A percentile compares a stretch with the other conserved stretches of the same genome.
These are phyloP conservation scores for Glaucopsyche alexis DNA, from an alignment of 2,888 invertebrate species.

Conservation along the genomic window DNA sequence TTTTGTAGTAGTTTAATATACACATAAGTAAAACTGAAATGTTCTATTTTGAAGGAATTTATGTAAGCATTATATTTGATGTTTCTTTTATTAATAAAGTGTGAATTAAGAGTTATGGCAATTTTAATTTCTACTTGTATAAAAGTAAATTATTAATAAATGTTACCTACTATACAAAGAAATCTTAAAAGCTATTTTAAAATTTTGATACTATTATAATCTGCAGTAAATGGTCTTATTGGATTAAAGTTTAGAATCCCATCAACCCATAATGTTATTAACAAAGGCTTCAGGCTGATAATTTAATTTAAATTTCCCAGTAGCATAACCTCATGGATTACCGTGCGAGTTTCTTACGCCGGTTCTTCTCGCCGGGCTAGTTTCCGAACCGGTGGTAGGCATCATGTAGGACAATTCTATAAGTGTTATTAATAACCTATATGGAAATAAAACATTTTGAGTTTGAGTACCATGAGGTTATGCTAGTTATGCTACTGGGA, in stretches of 20 bases:
- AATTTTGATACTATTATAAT: neutral
- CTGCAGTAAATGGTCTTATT: neutral
- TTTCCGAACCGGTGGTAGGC: too few relatives aligned
- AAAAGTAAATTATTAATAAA: too few relatives aligned
- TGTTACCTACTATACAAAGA: too few relatives aligned
- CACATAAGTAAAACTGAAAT: neutral
- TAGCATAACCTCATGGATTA: too few relatives aligned
- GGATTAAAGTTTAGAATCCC: constrained; percentile 1
- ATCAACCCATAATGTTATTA: neutral
- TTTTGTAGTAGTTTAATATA: neutral
- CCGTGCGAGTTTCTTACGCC: too few relatives aligned
- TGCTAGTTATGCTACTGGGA: too few relatives aligned
- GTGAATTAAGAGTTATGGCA: neutral
- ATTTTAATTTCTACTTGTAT: neutral
- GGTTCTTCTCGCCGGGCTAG: too few relatives aligned
- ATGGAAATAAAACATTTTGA: too few relatives aligned
- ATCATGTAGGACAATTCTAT: too few relatives aligned
- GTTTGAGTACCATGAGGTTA: too few relatives aligned
- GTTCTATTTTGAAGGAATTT: neutral
- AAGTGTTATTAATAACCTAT: too few relatives aligned
- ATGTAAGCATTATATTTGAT: neutral
- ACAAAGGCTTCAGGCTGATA: neutral
- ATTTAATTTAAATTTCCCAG: neutral
- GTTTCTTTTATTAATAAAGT: constrained; percentile 18
- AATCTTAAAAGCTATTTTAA: too few relatives aligned